Evolutionary conservation across 2,888 invertebrate species (phyloP).

Genomic region (Caenorhabditis sp.): DNA sequence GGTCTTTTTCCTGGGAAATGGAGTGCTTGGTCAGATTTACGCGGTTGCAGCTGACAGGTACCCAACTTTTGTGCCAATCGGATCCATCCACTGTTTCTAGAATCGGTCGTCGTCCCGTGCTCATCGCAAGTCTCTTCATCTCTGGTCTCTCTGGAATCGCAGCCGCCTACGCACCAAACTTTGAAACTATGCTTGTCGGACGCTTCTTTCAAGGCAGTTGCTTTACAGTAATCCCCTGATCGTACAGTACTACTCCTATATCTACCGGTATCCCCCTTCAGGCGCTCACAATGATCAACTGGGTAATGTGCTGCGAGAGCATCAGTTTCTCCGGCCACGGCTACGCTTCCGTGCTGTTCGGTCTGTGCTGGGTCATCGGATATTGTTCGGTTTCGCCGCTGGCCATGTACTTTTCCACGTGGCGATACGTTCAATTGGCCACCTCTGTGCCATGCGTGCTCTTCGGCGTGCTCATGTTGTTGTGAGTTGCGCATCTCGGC

Average conservation of each 20-base stretch:
- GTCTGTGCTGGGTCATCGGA: conserved; percentile 65
- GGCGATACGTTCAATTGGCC: conserved; percentile 65
- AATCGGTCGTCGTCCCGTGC: conserved; percentile 60
- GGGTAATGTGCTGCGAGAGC: conserved; percentile 66
- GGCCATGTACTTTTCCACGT: conserved; percentile 64
- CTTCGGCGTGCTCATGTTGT: conserved; percentile 61
- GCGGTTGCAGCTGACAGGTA: conserved; percentile 59
- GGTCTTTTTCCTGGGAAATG: conserved; percentile 60
- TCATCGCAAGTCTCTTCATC: conserved; percentile 56
- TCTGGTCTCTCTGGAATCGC: conserved; percentile 55
- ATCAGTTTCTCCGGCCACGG: conserved; percentile 59
- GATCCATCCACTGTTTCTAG: conserved; percentile 21
- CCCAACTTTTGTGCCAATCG: not conserved
- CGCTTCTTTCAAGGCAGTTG: conserved; percentile 62
- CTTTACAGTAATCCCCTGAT: conserved; percentile 53
- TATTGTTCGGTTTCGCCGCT: conserved; percentile 67
- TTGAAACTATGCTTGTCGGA: conserved; percentile 51
- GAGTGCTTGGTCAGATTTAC: conserved; percentile 60
- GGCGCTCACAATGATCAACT: conserved; percentile 64
- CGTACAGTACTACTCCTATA: not conserved
- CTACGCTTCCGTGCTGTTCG: conserved; percentile 61
- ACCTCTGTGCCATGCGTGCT: conserved; percentile 63
- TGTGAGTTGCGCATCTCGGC: conserved; percentile 56
- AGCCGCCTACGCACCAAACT: conserved; percentile 59
- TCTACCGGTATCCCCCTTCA: conserved; percentile 9